Evolutionary conservation across 2,113 vertebrate species (phyloP), one percentile per base, ranked within the genome.

Genomic region (Hippoglossus stenolepis): DNA sequence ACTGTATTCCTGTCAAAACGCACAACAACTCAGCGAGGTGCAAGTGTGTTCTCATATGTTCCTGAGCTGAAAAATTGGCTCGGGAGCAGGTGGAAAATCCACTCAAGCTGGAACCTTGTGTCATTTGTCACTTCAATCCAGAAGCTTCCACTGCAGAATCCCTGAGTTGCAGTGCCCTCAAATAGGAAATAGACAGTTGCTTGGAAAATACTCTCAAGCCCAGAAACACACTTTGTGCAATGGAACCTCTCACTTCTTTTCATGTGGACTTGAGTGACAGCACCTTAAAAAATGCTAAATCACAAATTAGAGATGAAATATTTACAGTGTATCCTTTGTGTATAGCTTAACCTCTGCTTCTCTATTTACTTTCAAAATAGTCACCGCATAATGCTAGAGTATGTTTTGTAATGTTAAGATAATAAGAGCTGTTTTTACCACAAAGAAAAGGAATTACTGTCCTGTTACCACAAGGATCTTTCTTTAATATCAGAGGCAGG

Each of bases 61-160:
- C 47, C n/a, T 62, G 24, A 69, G 75, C 21, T 71, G 43, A 71
- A 58, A 65, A 74, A 76, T 28, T 28, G 23, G 21, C 57, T 53
- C 28, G 23, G 80, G 76, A 64, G 65, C 70, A 73, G 71, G 49
- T 71, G 77, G 57, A 17, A 82, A 84, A 85, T 82, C 70, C 77
- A 75, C 77, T 77, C 38, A 81, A 73, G 75, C 60, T 73, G 54
- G 77, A 70, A 61, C 56, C 83, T 70, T 51, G 58, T 78, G 73
- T 73, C 76, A 84, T 79, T 83, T 80, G 53, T 87, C 85, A 85
- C 59, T 56, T 71, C 60, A 75, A 21, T 66, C 73, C 73, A 69
- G 65, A 72, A 76, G 54, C 61, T 53, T 71, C 13, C 35, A 24
- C 69, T 70, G 62, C 65, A 74, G 31, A 68, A 60, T 11, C 43